Evolutionary conservation across 1,140 invertebrate species (phyloP).

Genomic region (Zeugodacus cucurbitae): DNA sequence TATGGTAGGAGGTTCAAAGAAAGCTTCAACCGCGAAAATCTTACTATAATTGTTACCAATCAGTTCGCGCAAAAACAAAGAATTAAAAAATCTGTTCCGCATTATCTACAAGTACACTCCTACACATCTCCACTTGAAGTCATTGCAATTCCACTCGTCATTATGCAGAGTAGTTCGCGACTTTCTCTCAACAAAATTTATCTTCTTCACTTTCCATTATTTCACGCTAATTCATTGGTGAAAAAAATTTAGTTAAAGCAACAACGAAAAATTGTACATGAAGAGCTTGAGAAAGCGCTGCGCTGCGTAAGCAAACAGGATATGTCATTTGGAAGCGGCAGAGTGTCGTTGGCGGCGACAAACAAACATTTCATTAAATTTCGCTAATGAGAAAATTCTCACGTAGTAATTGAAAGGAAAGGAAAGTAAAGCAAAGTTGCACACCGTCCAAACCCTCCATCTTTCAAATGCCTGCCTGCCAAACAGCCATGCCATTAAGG

Average conservation of each 20-base stretch:
- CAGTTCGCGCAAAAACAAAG: background rate
- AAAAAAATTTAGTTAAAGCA: background rate
- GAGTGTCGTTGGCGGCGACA: background rate
- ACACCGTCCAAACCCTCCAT: background rate
- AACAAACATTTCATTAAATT: slow-evolving; percentile 63
- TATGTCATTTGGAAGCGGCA: background rate
- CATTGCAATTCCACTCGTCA: background rate
- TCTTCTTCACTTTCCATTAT: background rate
- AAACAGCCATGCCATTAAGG: background rate
- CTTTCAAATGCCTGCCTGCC: background rate
- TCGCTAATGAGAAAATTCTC: slow-evolving; percentile 61
- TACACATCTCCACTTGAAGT: background rate
- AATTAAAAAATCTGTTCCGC: background rate
- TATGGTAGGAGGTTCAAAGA: background rate
- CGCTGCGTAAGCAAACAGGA: background rate
- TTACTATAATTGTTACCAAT: background rate
- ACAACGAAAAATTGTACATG: no score
- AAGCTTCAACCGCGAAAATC: background rate
- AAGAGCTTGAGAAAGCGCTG: background rate
- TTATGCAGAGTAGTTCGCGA: background rate
- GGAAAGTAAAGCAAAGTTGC: slow-evolving; percentile 7
- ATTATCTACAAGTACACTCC: background rate
- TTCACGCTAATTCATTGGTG: slow-evolving; percentile 10
- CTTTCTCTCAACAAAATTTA: background rate
- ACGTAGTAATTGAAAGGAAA: slow-evolving; percentile 43